These are phyloP conservation scores for Dolichallabes microphthalmus DNA, from an alignment of 2,113 vertebrate genomes.

Conservation along the genomic window DNA sequence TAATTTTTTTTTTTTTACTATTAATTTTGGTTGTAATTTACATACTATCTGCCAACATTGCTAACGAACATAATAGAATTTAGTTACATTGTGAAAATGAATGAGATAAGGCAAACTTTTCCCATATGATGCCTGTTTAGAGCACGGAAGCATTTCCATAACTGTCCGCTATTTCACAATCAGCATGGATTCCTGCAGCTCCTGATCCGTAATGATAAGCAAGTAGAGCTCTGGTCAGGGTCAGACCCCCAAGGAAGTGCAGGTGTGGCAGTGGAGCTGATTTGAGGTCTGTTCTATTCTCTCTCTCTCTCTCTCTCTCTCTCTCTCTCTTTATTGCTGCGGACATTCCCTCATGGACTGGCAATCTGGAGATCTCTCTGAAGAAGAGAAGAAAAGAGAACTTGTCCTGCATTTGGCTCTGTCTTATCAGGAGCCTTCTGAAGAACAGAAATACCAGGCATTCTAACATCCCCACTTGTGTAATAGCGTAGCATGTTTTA, in stretches of 20 bases:
- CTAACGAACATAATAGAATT: conserved; percentile 10
- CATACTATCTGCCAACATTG: not conserved
- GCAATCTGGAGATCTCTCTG: conserved; percentile 64
- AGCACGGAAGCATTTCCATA: conserved; percentile 70
- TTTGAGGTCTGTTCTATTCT: conserved; percentile 61
- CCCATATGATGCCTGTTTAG: not conserved
- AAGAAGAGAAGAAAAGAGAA: conserved; percentile 66
- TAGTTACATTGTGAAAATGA: conserved; percentile 36
- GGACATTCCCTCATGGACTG: conserved; percentile 64
- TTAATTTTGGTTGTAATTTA: not conserved
- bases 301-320: conserved; percentile 3
- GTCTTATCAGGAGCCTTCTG: conserved; percentile 62
- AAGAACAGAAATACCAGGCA: conserved; percentile 61
- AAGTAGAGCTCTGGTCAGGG: conserved; percentile 63
- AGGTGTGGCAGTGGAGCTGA: conserved; percentile 71
- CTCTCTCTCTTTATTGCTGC: conserved; percentile 64
- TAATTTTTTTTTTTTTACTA: not conserved
- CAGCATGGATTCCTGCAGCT: conserved; percentile 68
- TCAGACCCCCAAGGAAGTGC: conserved; percentile 76
- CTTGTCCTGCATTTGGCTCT: conserved; percentile 61
- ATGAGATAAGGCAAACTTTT: conserved; percentile 1
- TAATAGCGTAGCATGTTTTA: conserved; percentile 52
- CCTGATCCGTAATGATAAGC: conserved; percentile 73
- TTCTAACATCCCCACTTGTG: conserved; percentile 47
- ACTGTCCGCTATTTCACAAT: conserved; percentile 73